Percentiles rank a stretch among this genome's conserved stretches.
Conservation (phyloP, 2,888 invertebrate species). For the Ectemnius lituratus region DNA sequence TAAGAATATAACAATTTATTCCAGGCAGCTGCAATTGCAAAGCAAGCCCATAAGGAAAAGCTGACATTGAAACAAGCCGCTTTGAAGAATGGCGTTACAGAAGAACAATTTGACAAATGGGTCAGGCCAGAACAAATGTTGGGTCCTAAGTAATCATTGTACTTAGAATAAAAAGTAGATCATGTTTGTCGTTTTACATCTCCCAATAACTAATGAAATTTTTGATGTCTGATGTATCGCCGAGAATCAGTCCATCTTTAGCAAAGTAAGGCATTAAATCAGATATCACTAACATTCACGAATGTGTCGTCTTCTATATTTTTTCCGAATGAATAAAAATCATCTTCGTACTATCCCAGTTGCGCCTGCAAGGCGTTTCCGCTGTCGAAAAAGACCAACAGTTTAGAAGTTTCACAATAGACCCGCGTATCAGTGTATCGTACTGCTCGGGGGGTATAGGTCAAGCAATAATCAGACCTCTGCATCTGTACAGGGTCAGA, state of each 20-base stretch:
- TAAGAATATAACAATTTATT: slow-evolving; percentile 43
- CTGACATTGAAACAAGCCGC: slow-evolving; percentile 93
- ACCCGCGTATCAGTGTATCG: slow-evolving; percentile 41
- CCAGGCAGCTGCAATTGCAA: slow-evolving; percentile 95
- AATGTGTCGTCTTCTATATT: slow-evolving; percentile 5
- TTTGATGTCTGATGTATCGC: background rate
- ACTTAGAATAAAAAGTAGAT: background rate
- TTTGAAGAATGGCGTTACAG: slow-evolving; percentile 83
- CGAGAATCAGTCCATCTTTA: background rate
- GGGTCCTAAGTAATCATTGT: slow-evolving; percentile 83
- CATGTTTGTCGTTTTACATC: background rate
- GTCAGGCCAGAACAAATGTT: slow-evolving; percentile 95
- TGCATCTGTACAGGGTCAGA: slow-evolving; percentile 1
- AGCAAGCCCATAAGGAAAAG: slow-evolving; percentile 95
- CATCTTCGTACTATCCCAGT: background rate
- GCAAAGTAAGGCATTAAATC: no score
- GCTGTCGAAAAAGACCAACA: background rate
- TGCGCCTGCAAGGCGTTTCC: background rate
- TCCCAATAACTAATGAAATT: background rate
- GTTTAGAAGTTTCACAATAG: background rate
- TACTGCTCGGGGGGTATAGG: slow-evolving; percentile 48
- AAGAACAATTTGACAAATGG: slow-evolving; percentile 92
- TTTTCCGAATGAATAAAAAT: slow-evolving; percentile 18
- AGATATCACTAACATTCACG: no score
- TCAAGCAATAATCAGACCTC: slow-evolving; percentile 39